Conservation (phyloP, 2,113 vertebrate genomes). For the Prunella himalayana region DNA sequence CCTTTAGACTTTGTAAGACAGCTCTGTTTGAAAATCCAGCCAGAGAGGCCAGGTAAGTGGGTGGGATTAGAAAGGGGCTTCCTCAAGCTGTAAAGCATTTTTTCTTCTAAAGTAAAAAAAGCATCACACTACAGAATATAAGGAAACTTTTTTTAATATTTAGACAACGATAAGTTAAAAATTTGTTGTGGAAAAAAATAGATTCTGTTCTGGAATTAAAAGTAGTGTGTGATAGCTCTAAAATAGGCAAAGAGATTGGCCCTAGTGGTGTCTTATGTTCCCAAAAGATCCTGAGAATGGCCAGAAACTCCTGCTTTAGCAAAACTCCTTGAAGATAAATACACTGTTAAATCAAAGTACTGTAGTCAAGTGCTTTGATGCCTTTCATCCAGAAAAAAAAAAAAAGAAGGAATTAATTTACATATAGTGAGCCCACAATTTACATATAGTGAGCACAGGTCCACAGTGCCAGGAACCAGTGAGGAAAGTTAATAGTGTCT, state of each 20-base stretch:
- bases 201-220: background rate
- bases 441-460: background rate
- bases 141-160: background rate
- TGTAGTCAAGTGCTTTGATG: background rate
- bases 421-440: background rate
- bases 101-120: background rate
- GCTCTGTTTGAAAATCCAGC: conserved; percentile 91
- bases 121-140: background rate
- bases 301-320: background rate
- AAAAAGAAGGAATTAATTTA: background rate
- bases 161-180: background rate
- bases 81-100: background rate
- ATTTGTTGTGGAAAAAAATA: background rate
- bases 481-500: background rate
- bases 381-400: background rate
- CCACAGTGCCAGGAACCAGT: background rate
- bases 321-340: background rate
- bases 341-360: background rate
- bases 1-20: conserved; percentile 93
- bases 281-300: background rate
- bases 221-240: background rate
- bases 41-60: conserved; percentile 88
- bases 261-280: background rate
- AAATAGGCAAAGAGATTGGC: background rate
- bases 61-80: background rate